These are phyloP conservation scores for Potamarius usumacintae DNA, from an alignment of 2,113 vertebrate genomes.

Conservation along the genomic window DNA sequence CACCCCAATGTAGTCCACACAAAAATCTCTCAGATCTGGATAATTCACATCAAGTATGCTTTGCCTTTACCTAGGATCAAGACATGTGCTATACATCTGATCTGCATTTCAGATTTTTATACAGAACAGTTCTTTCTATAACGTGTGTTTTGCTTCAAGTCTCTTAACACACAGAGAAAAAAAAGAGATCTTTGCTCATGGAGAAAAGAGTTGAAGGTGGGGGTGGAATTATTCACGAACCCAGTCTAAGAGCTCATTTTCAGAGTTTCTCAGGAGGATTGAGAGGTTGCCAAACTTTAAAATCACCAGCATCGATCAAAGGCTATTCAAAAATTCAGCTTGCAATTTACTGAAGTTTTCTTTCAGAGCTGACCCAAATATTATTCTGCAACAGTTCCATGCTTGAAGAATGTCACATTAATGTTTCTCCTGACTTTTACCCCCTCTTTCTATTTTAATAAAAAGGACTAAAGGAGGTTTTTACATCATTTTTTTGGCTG, in stretches of 20 bases:
- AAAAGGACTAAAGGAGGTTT: neutral
- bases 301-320: constrained; percentile 74
- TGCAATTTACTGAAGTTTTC: constrained; percentile 67
- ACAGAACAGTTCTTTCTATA: constrained; percentile 18
- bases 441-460: constrained; percentile 33
- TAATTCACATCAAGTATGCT: neutral
- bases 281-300: constrained; percentile 65
- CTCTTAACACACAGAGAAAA: constrained; percentile 1
- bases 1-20: neutral
- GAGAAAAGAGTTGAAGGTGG: constrained; percentile 13
- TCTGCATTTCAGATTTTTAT: constrained; percentile 17
- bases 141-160: neutral
- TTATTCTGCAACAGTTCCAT: constrained; percentile 59
- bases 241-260: constrained; percentile 52
- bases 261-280: constrained; percentile 61
- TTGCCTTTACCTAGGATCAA: constrained; percentile 2
- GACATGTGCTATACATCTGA: neutral
- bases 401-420: constrained; percentile 46
- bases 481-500: neutral
- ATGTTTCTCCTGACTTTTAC: constrained; percentile 5
- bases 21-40: neutral
- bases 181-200: neutral
- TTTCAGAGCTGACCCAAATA: constrained; percentile 60
- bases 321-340: constrained; percentile 65
- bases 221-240: constrained; percentile 43